Base-by-base conservation (phyloP, 2,797 vertebrate genomes). In the Schizopygopsis malacanthus region DNA sequence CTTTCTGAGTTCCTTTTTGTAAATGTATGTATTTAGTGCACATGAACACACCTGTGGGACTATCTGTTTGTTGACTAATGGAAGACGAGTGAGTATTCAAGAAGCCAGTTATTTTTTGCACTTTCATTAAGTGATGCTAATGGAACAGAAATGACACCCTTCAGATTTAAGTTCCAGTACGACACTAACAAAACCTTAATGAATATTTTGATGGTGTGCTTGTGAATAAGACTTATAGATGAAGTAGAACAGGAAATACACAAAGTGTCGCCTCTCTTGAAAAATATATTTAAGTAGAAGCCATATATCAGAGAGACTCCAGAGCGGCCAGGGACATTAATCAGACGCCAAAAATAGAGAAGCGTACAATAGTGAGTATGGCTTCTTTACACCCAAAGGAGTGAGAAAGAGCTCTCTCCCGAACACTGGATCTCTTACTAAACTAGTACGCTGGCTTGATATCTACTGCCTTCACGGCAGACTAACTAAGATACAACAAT, bases 271-370 rank as follows among this genome's bases (percentile, higher is more conserved):
- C 20, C 79, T 86, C 82, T 84, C 79, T 85, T 82, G 75, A 86
- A 88, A 82, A 88, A 85, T 86, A 82, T 86, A 84, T 89, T 88
- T 81, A 86, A 84, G 87, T 88, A 88, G 63, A 79, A 86, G 82
- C 81, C 65, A 86, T 85, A 88, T 83, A 86, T 89, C 89, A 86
- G 75, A 88, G 82, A 86, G 82, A 85, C 47, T 79, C 79, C 52
- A 82, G 88, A 86, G 86, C 22, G 52, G 65, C 77, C 79, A 6
- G 39, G 76, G 78, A 83, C 88, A 86, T 90, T 90, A 89, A 89
- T 90, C 89, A 90, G 83, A 83, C 41, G 82, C 69, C 82, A 75
- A 75, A 84, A 88, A 90, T 89, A 89, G 82, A 89, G 80, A 82
- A 37, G 86, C 25, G 39, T 79, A 85, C 76, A 85, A 79, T 65